phyloP scores from a whole-genome alignment of 2,888 invertebrate genomes.

The Eupeodes latifasciatus region DNA sequence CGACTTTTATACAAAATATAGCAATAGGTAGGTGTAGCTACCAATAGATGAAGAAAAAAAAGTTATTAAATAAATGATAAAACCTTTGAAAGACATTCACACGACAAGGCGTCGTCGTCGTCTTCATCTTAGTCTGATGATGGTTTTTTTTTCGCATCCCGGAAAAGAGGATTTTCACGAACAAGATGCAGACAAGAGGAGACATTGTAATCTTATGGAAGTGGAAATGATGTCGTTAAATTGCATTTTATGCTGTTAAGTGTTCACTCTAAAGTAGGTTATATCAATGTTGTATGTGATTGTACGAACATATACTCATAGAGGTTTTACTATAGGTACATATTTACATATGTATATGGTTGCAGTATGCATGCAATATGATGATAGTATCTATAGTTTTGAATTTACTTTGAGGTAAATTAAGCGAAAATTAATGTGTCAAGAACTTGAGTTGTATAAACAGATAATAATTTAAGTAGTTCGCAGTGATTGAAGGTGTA shows the following conservation, averaged over 20 bases:
- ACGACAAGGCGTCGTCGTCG: constrained; percentile 10
- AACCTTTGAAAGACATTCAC: constrained; percentile 49
- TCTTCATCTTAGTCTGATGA: background rate
- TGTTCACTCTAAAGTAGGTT: constrained; percentile 33
- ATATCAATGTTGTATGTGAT: constrained; percentile 22
- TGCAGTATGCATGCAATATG: background rate
- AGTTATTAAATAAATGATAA: constrained; percentile 72
- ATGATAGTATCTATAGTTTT: background rate
- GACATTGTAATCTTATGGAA: constrained; percentile 64
- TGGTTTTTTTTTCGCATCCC: background rate
- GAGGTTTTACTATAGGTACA: too few relatives aligned
- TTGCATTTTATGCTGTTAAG: constrained; percentile 40
- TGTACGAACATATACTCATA: background rate
- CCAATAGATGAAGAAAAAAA: constrained; percentile 44
- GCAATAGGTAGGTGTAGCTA: too few relatives aligned
- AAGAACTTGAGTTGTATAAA: background rate
- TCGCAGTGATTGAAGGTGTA: background rate
- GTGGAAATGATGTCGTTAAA: constrained; percentile 59
- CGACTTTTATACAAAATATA: too few relatives aligned
- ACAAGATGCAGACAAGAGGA: constrained; percentile 31
- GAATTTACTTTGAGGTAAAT: constrained; percentile 26
- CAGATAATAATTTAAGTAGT: background rate
- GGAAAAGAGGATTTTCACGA: constrained; percentile 35
- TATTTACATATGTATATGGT: background rate
- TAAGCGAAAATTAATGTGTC: constrained; percentile 12